Conservation (phyloP, 2,797 vertebrate genomes). For the Cygnus olor region DNA sequence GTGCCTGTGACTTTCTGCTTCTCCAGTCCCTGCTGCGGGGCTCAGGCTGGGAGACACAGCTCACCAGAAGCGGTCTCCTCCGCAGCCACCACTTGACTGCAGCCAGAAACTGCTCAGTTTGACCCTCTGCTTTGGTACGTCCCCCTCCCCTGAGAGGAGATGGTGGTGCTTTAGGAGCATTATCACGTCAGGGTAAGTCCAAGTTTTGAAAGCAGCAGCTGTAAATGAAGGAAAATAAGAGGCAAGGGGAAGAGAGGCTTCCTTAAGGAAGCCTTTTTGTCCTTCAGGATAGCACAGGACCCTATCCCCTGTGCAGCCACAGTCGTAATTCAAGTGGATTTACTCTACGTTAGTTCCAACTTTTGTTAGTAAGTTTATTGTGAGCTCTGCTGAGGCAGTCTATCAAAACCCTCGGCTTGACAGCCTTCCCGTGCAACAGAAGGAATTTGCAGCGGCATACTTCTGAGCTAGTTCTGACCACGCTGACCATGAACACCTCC, state of each 20-base stretch:
- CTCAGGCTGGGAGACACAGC: neutral
- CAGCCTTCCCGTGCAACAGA: neutral
- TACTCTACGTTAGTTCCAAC: neutral
- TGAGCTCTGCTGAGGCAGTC: neutral
- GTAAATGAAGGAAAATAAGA: neutral
- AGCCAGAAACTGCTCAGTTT: neutral
- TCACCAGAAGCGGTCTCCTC: neutral
- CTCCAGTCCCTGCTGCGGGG: neutral
- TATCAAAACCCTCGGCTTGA: neutral
- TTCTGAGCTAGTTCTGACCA: neutral
- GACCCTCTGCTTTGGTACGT: too few relatives aligned
- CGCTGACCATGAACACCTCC: neutral
- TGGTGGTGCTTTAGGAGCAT: neutral
- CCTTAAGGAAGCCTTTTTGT: neutral
- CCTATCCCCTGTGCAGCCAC: neutral
- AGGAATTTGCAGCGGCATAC: too few relatives aligned
- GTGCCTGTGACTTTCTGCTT: neutral
- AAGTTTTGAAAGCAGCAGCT: neutral
- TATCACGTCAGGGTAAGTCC: neutral
- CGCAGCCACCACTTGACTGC: neutral
- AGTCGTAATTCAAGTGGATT: accelerated
- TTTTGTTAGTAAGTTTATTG: neutral
- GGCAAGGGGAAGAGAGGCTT: too few relatives aligned
- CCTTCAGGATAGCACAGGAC: neutral
- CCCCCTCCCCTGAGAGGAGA: neutral